These are phyloP conservation scores for Brienomyrus brachyistius DNA, from an alignment of 2,113 vertebrate species.

Conservation along the genomic window DNA sequence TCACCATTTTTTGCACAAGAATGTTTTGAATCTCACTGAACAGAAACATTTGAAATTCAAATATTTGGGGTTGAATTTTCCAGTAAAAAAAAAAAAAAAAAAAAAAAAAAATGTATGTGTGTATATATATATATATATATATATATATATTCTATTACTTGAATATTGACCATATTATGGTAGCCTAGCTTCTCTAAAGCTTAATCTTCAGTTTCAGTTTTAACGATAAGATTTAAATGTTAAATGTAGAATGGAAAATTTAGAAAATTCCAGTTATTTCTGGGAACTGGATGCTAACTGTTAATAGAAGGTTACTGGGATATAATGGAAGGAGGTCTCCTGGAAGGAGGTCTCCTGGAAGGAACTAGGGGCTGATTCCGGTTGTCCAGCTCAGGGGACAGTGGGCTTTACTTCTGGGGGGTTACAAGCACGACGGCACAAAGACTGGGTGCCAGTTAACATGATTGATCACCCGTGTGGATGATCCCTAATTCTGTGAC, in stretches of 20 bases:
- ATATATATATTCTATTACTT: not conserved
- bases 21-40: not conserved
- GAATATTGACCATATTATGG: not conserved
- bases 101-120: no score
- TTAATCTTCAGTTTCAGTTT: not conserved
- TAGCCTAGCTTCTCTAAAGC: not conserved
- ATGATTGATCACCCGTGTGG: slow-evolving; percentile 60
- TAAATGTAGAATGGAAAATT: not conserved
- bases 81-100: not conserved
- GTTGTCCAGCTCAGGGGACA: not conserved
- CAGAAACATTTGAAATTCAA: not conserved
- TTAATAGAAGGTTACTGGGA: not conserved
- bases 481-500: slow-evolving; percentile 58
- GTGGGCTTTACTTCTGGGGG: slow-evolving; percentile 13
- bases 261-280: not conserved
- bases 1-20: not conserved
- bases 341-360: not conserved
- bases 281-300: not conserved
- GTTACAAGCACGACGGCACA: slow-evolving; percentile 33
- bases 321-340: not conserved
- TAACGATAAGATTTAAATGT: not conserved
- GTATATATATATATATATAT: no score
- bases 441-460: slow-evolving; percentile 39
- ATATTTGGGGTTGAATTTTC: not conserved
- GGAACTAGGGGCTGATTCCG: not conserved